These are phyloP conservation scores for Lomographa bimaculata DNA, from an alignment of 2,888 invertebrate genomes.

Conservation along the genomic window DNA sequence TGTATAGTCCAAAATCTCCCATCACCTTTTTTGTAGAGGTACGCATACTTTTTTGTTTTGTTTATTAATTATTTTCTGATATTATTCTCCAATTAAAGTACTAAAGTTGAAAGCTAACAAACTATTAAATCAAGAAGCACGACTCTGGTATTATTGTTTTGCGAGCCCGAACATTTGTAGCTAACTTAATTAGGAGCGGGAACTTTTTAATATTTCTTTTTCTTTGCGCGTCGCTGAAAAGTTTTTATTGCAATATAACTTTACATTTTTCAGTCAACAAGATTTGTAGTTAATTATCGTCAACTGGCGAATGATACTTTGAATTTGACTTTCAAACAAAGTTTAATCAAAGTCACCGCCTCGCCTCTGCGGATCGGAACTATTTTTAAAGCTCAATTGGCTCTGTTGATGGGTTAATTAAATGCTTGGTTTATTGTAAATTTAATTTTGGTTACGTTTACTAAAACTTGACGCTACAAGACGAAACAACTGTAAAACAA, in stretches of 20 bases:
- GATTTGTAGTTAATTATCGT: slow-evolving; percentile 9
- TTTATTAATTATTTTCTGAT: no score
- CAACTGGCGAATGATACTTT: slow-evolving; percentile 3
- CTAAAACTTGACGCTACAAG: no score
- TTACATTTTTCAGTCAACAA: slow-evolving; percentile 4
- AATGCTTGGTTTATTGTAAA: no score
- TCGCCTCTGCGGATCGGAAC: no score
- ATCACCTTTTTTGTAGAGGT: no score
- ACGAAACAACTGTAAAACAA: no score
- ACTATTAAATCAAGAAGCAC: slow-evolving; percentile 12
- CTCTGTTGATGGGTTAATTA: no score
- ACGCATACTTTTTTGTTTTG: no score
- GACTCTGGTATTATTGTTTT: slow-evolving; percentile 9
- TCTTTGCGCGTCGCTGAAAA: slow-evolving; percentile 7
- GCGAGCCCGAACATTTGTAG: slow-evolving; percentile 6
- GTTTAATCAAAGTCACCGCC: slow-evolving; percentile 7
- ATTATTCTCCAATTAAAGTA: no score
- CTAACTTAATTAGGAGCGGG: slow-evolving; percentile 11
- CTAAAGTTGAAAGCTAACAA: slow-evolving; percentile 1
- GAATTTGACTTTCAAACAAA: slow-evolving; percentile 8
- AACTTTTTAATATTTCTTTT: slow-evolving; percentile 12
- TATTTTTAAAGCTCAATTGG: no score
- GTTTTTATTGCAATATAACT: slow-evolving; percentile 10
- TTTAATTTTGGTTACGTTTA: no score
- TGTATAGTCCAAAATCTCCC: no score